These are phyloP conservation scores for Drosophila sordidapex DNA, from an alignment of 2,888 invertebrate species.

Conservation along the genomic window DNA sequence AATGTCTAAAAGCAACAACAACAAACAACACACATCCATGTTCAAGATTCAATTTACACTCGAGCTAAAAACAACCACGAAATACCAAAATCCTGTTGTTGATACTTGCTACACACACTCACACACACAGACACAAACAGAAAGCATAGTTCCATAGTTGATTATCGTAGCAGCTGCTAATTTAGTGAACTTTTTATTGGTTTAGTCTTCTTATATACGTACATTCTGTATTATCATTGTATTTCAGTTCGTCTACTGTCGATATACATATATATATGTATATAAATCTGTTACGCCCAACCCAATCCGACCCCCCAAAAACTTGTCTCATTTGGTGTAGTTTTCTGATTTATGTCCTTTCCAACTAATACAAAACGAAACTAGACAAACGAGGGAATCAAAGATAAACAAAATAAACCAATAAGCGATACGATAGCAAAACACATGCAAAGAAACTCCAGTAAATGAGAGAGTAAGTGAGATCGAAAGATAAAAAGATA, in stretches of 20 bases:
- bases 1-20: slow-evolving; percentile 10
- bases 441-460: slow-evolving; percentile 35
- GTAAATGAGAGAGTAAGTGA: slow-evolving; percentile 8
- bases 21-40: slow-evolving; percentile 18
- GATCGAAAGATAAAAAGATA: neutral
- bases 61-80: slow-evolving; percentile 32
- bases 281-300: neutral
- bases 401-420: slow-evolving; percentile 39
- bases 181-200: slow-evolving; percentile 52
- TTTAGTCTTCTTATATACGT: slow-evolving; percentile 53
- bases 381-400: slow-evolving; percentile 68
- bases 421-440: slow-evolving; percentile 26
- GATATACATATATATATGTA: neutral
- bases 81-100: slow-evolving; percentile 8
- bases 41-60: slow-evolving; percentile 30
- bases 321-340: slow-evolving; percentile 18
- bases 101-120: neutral
- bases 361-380: slow-evolving; percentile 17
- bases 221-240: slow-evolving; percentile 66
- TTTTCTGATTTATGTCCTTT: slow-evolving; percentile 23
- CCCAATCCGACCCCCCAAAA: neutral
- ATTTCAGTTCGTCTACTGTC: slow-evolving; percentile 49
- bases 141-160: slow-evolving; percentile 34
- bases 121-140: neutral
- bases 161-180: slow-evolving; percentile 49